A percentile compares a stretch with the other conserved stretches of the same genome.
Conservation (phyloP, 2,797 vertebrate genomes). For the Sebastes miniatus region DNA sequence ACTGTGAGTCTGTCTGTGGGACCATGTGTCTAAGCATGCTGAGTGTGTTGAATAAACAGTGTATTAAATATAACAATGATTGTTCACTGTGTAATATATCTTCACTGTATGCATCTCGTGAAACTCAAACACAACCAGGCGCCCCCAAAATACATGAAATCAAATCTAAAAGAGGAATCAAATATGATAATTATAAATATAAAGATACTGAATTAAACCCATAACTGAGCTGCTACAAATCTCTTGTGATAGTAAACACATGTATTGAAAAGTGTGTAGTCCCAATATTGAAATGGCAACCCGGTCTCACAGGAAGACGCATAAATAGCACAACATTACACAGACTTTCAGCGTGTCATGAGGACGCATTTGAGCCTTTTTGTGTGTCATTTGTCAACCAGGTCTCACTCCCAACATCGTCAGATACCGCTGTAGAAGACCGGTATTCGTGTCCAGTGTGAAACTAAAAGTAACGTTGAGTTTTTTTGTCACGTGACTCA, state of each 20-base stretch:
- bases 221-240: background rate
- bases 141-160: background rate
- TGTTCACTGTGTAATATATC: background rate
- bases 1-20: constrained; percentile 13
- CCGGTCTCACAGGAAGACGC: too few relatives aligned
- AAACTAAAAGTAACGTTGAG: too few relatives aligned
- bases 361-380: too few relatives aligned
- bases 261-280: background rate
- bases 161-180: too few relatives aligned
- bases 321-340: too few relatives aligned
- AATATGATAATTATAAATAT: background rate
- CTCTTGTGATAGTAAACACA: background rate
- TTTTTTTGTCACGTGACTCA: too few relatives aligned
- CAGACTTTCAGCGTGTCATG: too few relatives aligned
- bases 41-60: background rate
- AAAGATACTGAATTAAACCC: background rate
- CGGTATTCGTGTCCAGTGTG: too few relatives aligned
- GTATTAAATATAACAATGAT: background rate
- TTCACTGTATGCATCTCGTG: background rate
- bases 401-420: too few relatives aligned
- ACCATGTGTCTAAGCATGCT: constrained; percentile 50
- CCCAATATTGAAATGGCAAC: background rate
- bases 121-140: accelerated
- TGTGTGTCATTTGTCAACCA: too few relatives aligned
- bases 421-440: too few relatives aligned